A percentile compares a stretch with the other conserved stretches of the same genome.
Evolutionary conservation across 1,140 invertebrate genomes (phyloP).

Genomic region (Phenacoccus solenopsis): DNA sequence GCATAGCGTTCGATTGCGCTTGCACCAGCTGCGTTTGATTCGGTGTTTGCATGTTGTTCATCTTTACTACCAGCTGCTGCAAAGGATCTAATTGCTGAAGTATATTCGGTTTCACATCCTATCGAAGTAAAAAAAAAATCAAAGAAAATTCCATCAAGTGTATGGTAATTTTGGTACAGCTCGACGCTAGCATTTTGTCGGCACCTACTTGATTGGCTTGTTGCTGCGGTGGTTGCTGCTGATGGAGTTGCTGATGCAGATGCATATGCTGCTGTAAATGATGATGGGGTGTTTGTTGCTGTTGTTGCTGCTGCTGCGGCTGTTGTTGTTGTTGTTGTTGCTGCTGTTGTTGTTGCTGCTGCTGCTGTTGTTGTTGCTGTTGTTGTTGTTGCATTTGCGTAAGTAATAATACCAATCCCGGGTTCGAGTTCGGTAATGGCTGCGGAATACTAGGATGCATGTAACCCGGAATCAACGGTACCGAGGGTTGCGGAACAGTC

Average conservation of each 20-base stretch:
- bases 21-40: background rate
- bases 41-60: conserved; percentile 27
- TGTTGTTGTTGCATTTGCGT: conserved; percentile 28
- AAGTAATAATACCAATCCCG: conserved; percentile 25
- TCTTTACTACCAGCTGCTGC: conserved; percentile 40
- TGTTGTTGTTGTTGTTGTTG: conserved; percentile 18
- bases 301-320: conserved; percentile 19
- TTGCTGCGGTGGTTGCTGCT: background rate
- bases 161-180: background rate
- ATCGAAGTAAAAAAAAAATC: conserved; percentile 25
- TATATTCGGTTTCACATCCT: conserved; percentile 29
- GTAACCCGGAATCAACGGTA: conserved; percentile 19
- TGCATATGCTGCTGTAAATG: conserved; percentile 6
- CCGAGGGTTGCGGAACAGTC: conserved; percentile 28
- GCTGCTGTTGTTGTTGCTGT: conserved; percentile 13
- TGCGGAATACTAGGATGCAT: conserved; percentile 15
- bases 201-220: background rate
- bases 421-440: conserved; percentile 21
- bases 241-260: background rate
- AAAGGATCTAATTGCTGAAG: conserved; percentile 36
- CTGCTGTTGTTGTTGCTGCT: background rate
- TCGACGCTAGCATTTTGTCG: too few relatives aligned
- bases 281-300: conserved; percentile 19
- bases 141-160: conserved; percentile 12
- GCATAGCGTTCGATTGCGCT: background rate